These are phyloP conservation scores for Choloepus didactylus DNA, from an alignment of 2,797 vertebrate species.

Conservation along the genomic window DNA sequence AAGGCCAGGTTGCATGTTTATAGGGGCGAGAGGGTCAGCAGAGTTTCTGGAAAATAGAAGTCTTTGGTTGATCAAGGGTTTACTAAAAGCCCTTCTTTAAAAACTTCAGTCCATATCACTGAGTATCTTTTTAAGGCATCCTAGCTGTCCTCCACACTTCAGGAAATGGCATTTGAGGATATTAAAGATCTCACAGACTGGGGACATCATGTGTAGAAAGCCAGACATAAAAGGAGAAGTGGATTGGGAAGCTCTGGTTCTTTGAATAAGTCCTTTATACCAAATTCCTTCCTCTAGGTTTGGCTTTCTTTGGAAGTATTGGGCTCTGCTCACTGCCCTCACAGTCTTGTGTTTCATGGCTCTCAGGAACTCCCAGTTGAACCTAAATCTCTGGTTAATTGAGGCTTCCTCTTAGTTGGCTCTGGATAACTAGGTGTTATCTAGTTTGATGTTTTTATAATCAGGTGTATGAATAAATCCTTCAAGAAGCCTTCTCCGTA, in stretches of 20 bases:
- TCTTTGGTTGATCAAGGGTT: constrained; percentile 23
- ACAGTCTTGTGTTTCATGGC: neutral
- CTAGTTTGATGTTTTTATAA: constrained; percentile 41
- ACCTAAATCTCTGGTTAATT: neutral
- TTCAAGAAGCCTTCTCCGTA: constrained; percentile 38
- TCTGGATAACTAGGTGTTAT: neutral
- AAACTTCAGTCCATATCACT: constrained; percentile 9
- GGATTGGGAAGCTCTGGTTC: neutral
- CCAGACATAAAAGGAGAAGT: neutral
- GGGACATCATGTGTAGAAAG: constrained; percentile 6
- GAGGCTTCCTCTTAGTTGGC: constrained; percentile 2
- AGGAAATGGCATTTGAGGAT: constrained; percentile 33
- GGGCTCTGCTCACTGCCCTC: neutral
- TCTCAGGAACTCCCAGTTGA: neutral
- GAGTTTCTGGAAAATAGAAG: neutral
- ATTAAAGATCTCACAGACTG: neutral
- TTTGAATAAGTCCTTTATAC: constrained; percentile 14
- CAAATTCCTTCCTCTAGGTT: neutral
- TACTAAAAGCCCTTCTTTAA: constrained; percentile 25
- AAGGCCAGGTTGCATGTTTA: neutral
- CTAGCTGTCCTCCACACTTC: neutral
- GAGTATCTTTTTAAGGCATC: constrained; percentile 18
- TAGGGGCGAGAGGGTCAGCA: neutral
- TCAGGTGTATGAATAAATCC: neutral
- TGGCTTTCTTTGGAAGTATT: constrained; percentile 24